These are phyloP conservation scores for Drosophila mimica DNA, from an alignment of 2,888 invertebrate genomes.

Conservation along the genomic window DNA sequence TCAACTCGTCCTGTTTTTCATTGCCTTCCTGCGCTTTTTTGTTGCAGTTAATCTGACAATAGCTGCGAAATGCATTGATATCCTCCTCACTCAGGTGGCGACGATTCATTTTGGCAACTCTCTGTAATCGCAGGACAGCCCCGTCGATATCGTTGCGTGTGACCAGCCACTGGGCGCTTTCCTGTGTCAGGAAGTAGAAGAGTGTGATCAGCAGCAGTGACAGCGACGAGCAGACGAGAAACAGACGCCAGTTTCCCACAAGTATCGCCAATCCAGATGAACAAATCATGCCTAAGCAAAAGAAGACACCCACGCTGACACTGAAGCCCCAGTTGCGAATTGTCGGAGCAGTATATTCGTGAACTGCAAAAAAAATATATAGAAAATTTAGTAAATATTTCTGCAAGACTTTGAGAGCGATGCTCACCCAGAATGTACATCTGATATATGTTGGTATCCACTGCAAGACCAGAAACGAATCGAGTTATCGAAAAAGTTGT, in stretches of 20 bases:
- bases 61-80: conserved; percentile 69
- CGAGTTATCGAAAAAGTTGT: conserved; percentile 85
- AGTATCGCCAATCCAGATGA: conserved; percentile 85
- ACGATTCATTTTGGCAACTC: conserved; percentile 86
- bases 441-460: conserved; percentile 87
- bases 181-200: conserved; percentile 86
- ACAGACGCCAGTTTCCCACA: conserved; percentile 85
- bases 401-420: background rate
- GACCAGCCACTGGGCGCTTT: conserved; percentile 87
- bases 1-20: conserved; percentile 42
- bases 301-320: conserved; percentile 86
- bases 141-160: conserved; percentile 86
- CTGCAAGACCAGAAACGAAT: conserved; percentile 87
- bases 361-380: conserved; percentile 82
- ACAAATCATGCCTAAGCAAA: conserved; percentile 86
- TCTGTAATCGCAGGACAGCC: conserved; percentile 85
- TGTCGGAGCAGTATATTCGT: conserved; percentile 87
- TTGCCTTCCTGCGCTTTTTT: conserved; percentile 31
- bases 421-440: conserved; percentile 87
- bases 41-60: conserved; percentile 64
- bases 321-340: conserved; percentile 86
- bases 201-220: conserved; percentile 84
- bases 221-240: conserved; percentile 85
- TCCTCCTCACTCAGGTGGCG: conserved; percentile 81
- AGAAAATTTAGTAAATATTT: background rate